Base-by-base conservation (phyloP, 2,888 invertebrate genomes). In the Pinctada fucata region DNA sequence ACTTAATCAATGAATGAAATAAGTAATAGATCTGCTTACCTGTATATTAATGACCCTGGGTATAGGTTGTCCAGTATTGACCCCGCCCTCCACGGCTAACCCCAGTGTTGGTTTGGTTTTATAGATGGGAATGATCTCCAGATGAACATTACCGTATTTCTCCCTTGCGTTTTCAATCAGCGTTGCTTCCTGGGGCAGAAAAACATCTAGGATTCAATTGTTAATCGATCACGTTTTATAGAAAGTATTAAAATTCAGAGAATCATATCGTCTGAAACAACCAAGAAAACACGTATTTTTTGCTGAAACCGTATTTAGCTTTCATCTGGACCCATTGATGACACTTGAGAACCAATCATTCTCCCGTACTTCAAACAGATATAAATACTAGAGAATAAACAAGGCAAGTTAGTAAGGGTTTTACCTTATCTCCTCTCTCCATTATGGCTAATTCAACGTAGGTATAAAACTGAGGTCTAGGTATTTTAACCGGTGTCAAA, bases 21-120 rank as follows among this genome's bases (percentile, higher is more conserved):
- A 31, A 31, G 31, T 31, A 31, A 31, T 31, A 31, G 31, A 45
- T 16, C n/a, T 6, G 64, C 96, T 95, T 93, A 98, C 98, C 93
- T 98, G 98, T 92, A 99, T 97, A 93, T 97, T 97, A 91, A 98
- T 98, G 91, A 99, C 97, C 92, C 97, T 95, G 75, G 98, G 98
- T 90, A 98, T 94, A 77, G 97, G 97, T 93, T 98, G 98, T 91
- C 96, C 96, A 69, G 98, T 98, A 93, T 99, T 97, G 89, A 97
- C 97, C 83, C 99, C 99, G 82, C 99, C 99, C 94, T 98, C 98
- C 90, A 99, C 98, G 83, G 98, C 98, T 91, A 99, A 97, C 86
- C 99, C 98, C 89, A 99, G 95, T 90, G 97, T 97, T 72, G 97
- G 97, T 93, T 97, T 97, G 76, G 96, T 96, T 94, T 98, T 98